Percentiles rank a stretch among this genome's conserved stretches.
Conservation (phyloP, 1,140 invertebrate genomes). For the Stratiolaelaps scimitus region DNA sequence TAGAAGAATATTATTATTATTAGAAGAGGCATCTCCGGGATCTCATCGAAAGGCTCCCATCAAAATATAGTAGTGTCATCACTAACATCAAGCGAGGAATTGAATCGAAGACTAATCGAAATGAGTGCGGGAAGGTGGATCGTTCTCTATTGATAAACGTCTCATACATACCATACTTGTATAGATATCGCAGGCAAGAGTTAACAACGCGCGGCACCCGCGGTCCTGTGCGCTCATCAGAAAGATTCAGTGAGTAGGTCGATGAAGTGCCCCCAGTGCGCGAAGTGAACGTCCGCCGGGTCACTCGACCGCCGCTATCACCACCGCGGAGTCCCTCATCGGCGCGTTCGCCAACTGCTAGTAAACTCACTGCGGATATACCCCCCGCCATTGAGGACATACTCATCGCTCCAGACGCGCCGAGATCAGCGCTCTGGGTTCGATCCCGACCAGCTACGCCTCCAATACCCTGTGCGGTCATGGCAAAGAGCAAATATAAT, state of each 20-base stretch:
- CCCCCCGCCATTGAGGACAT: constrained; percentile 1
- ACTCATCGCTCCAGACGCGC: neutral
- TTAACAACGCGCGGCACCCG: constrained; percentile 16
- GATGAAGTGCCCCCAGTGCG: neutral
- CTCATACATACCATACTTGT: constrained; percentile 11
- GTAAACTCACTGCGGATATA: neutral
- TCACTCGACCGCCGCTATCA: too few relatives aligned
- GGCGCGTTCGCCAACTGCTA: neutral
- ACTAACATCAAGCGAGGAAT: too few relatives aligned
- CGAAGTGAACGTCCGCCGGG: neutral
- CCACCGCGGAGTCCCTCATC: too few relatives aligned
- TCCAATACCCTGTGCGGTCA: neutral
- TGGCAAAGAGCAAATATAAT: too few relatives aligned
- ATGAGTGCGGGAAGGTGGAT: too few relatives aligned
- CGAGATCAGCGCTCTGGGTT: constrained; percentile 23
- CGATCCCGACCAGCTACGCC: constrained; percentile 3
- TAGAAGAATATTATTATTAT: too few relatives aligned
- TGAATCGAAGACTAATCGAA: too few relatives aligned
- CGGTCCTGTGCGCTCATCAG: constrained; percentile 22
- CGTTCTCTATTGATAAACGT: too few relatives aligned
- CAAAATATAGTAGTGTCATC: too few relatives aligned
- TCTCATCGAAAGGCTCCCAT: too few relatives aligned
- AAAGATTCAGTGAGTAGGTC: neutral
- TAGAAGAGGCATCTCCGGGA: too few relatives aligned
- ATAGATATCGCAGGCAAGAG: constrained; percentile 22